These are phyloP conservation scores for Mustelus asterias DNA, from an alignment of 2,113 vertebrate genomes.

Conservation along the genomic window DNA sequence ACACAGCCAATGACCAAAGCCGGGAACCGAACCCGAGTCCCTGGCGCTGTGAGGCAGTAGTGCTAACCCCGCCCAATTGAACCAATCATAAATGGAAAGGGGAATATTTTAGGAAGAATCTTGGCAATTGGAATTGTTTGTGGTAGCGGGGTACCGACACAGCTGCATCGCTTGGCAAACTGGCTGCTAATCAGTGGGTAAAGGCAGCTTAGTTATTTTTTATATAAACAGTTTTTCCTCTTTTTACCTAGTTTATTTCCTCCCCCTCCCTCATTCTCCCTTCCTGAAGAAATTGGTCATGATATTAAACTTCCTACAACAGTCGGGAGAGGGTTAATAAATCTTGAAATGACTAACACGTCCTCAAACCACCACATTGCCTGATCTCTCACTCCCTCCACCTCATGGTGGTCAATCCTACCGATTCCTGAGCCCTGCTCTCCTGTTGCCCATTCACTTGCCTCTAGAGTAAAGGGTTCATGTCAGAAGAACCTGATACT, in stretches of 20 bases:
- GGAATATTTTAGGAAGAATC: background rate
- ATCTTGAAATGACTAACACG: background rate
- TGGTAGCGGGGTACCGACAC: background rate
- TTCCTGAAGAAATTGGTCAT: no score
- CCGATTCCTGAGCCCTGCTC: no score
- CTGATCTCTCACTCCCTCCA: background rate
- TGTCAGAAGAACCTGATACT: no score
- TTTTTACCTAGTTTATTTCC: no score
- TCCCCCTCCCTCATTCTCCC: no score
- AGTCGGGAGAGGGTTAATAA: background rate
- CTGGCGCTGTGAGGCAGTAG: no score
- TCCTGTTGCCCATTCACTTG: background rate
- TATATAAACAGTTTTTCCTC: no score
- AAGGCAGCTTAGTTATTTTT: background rate
- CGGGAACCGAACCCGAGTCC: no score
- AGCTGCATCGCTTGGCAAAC: background rate
- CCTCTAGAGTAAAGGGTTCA: no score
- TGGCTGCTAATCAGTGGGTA: background rate
- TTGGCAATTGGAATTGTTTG: background rate
- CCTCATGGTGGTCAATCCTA: background rate
- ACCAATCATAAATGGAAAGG: no score
- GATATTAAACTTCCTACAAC: background rate
- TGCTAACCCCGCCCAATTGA: no score
- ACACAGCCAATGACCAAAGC: no score
- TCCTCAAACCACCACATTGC: background rate